phyloP scores from a whole-genome alignment of 2,797 vertebrate species.

The Parauchenoglanis ngamensis region DNA sequence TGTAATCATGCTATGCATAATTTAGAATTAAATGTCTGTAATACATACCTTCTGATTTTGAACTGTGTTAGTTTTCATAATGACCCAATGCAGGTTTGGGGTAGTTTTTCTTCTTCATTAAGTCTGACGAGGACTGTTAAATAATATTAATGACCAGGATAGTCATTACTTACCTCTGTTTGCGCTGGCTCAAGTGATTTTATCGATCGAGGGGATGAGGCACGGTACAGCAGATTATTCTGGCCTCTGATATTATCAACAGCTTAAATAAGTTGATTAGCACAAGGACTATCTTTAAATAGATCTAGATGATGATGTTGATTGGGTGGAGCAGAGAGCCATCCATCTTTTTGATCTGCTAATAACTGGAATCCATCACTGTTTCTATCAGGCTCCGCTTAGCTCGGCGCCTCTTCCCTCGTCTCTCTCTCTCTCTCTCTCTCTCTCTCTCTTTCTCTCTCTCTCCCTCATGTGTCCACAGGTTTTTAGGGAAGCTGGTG shows the following conservation, averaged over 20 bases:
- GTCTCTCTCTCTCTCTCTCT: slow-evolving; percentile 25
- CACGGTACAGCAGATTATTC: slow-evolving; percentile 88
- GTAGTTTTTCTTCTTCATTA: slow-evolving; percentile 94
- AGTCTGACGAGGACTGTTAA: slow-evolving; percentile 89
- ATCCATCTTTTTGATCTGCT: slow-evolving; percentile 99
- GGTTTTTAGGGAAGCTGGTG: slow-evolving; percentile 68
- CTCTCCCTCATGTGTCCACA: slow-evolving; percentile 63
- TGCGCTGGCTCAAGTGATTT: slow-evolving; percentile 90
- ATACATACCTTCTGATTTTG: not conserved
- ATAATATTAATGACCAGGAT: slow-evolving; percentile 98
- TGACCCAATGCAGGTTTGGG: slow-evolving; percentile 6
- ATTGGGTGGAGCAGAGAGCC: slow-evolving; percentile 90
- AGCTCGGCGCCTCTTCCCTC: slow-evolving; percentile 34
- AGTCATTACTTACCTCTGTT: slow-evolving; percentile 91
- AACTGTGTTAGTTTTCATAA: slow-evolving; percentile 15
- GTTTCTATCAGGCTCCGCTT: slow-evolving; percentile 69
- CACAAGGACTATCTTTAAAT: slow-evolving; percentile 92
- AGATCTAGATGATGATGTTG: slow-evolving; percentile 99
- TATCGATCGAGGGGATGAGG: slow-evolving; percentile 88
- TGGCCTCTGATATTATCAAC: slow-evolving; percentile 90
- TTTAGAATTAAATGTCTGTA: slow-evolving; percentile 2
- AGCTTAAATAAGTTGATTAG: slow-evolving; percentile 98
- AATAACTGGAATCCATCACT: slow-evolving; percentile 99
- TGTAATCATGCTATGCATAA: slow-evolving; percentile 20
- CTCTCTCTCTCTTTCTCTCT: slow-evolving; percentile 1